phyloP scores from a whole-genome alignment of 2,113 vertebrate species.

The Ciconia maguari region DNA sequence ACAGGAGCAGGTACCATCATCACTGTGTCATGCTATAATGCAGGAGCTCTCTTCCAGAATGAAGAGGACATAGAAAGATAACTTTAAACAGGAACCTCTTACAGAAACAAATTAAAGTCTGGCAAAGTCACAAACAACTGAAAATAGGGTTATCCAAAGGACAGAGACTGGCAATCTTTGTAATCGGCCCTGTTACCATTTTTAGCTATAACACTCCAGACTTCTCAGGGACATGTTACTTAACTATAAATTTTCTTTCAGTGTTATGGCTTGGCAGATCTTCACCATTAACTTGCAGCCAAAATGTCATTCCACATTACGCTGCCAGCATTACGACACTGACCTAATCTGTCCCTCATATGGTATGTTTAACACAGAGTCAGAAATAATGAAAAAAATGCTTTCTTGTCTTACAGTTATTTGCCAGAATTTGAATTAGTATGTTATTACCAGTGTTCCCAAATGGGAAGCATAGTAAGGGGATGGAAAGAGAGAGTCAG shows the following conservation, averaged over 20 bases:
- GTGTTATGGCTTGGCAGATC: not conserved
- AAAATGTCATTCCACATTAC: not conserved
- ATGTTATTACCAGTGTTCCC: not conserved
- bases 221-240: not conserved
- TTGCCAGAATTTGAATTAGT: not conserved
- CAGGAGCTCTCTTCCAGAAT: not conserved
- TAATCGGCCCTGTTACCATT: not conserved
- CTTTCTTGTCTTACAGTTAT: not conserved
- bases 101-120: not conserved
- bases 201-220: not conserved
- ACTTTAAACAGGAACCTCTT: not conserved
- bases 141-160: not conserved
- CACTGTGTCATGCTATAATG: not conserved
- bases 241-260: not conserved
- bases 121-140: not conserved
- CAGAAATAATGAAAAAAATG: not conserved
- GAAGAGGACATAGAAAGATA: not conserved
- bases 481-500: not conserved
- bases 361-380: not conserved
- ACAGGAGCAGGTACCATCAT: not conserved
- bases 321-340: not conserved
- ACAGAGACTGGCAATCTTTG: not conserved
- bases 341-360: not conserved
- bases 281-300: not conserved
- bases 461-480: not conserved